A percentile compares a stretch with the other conserved stretches of the same genome.
Conservation (phyloP, 2,888 invertebrate species). For the Eulithis prunata region DNA sequence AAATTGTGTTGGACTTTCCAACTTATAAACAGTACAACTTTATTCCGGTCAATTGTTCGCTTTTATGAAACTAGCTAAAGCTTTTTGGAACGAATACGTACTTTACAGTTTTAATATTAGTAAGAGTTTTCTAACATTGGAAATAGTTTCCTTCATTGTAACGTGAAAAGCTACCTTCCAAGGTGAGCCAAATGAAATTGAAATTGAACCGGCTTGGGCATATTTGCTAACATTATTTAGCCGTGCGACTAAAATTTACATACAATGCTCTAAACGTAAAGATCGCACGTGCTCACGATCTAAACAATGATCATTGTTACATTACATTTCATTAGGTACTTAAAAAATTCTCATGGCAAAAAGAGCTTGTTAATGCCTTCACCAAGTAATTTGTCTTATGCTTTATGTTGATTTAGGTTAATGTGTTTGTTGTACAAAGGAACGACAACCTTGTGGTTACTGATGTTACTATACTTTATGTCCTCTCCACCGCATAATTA, state of each 20-base stretch:
- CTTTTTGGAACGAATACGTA: constrained; percentile 7
- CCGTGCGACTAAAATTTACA: constrained; percentile 69
- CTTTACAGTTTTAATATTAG: not conserved
- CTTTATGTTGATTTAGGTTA: constrained; percentile 18
- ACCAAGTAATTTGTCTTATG: constrained; percentile 24
- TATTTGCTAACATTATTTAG: constrained; percentile 45
- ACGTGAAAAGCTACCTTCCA: not conserved
- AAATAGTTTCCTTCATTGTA: not conserved
- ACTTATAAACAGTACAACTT: constrained; percentile 20
- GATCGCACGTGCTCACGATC: constrained; percentile 75
- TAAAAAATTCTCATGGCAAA: constrained; percentile 48
- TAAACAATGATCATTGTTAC: constrained; percentile 74
- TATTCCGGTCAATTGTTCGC: constrained; percentile 23
- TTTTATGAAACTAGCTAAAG: constrained; percentile 13
- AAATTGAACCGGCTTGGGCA: constrained; percentile 16
- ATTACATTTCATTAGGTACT: constrained; percentile 48
- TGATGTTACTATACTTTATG: not conserved
- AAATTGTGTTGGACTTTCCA: constrained; percentile 28
- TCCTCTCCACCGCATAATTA: constrained; percentile 11
- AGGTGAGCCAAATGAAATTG: too few relatives aligned
- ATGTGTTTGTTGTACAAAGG: constrained; percentile 10
- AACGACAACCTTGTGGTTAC: constrained; percentile 6
- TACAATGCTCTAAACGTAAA: constrained; percentile 69
- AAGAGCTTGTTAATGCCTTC: constrained; percentile 48
- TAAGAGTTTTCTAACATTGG: not conserved